These are phyloP conservation scores for Mus caroli DNA, from an alignment of 2,797 vertebrate species.

Conservation along the genomic window DNA sequence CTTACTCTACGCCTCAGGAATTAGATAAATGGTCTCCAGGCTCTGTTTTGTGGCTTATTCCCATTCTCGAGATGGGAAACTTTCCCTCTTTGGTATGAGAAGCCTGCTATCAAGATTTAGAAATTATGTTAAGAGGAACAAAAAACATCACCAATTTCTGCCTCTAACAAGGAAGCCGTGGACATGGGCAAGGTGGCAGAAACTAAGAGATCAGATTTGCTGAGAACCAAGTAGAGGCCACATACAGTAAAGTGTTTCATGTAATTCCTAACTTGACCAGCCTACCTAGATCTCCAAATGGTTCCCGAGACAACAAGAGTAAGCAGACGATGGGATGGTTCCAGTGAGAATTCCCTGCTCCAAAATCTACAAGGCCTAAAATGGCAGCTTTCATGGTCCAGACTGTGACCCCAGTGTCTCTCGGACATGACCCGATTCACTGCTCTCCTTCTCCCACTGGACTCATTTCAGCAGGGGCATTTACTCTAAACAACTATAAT, in stretches of 20 bases:
- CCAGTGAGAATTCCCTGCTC: background rate
- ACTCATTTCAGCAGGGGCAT: constrained; percentile 13
- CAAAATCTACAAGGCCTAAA: constrained; percentile 56
- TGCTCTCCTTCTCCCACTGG: constrained; percentile 4
- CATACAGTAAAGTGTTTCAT: background rate
- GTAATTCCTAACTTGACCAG: constrained; percentile 22
- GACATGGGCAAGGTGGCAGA: background rate
- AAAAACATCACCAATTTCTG: constrained; percentile 48
- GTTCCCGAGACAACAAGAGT: constrained; percentile 54
- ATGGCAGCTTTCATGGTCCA: constrained; percentile 21
- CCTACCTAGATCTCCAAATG: background rate
- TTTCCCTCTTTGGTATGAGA: constrained; percentile 9
- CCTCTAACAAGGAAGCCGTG: constrained; percentile 16
- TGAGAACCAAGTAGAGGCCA: background rate
- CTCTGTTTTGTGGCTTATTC: background rate
- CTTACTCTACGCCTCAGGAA: background rate
- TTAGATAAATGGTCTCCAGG: background rate
- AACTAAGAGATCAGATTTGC: constrained; percentile 17
- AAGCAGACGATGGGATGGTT: background rate
- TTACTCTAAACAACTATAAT: constrained; percentile 54
- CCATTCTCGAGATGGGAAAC: constrained; percentile 32
- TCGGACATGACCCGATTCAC: background rate
- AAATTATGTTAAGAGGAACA: constrained; percentile 24
- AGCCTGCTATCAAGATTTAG: constrained; percentile 44
- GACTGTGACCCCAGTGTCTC: background rate